phyloP scores from a whole-genome alignment of 2,888 invertebrate genomes.

The Nomada fucata region DNA sequence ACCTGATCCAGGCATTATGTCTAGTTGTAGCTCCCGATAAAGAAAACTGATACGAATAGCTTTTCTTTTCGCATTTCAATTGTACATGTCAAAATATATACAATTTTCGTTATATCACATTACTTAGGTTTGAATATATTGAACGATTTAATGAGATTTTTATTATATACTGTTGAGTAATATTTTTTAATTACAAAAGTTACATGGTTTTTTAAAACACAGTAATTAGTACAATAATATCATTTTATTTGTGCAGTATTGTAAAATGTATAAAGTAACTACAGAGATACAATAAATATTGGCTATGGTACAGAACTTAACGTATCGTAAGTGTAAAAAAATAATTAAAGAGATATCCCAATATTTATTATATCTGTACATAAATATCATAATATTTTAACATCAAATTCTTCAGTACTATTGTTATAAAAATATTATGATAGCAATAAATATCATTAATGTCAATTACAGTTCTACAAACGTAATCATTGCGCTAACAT shows the following conservation, averaged over 20 bases:
- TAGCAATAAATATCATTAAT: constrained; percentile 50
- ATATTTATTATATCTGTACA: constrained; percentile 59
- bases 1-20: constrained; percentile 88
- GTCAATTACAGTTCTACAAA: constrained; percentile 34
- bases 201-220: constrained; percentile 28
- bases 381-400: constrained; percentile 38
- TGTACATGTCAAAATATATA: constrained; percentile 39
- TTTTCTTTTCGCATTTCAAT: constrained; percentile 20
- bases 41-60: constrained; percentile 68
- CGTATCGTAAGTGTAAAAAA: constrained; percentile 35
- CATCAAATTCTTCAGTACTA: constrained; percentile 9
- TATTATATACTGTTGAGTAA: constrained; percentile 19
- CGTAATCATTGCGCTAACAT: constrained; percentile 14
- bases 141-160: constrained; percentile 18
- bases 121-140: constrained; percentile 13
- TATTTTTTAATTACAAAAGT: constrained; percentile 34
- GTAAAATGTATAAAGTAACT: constrained; percentile 40
- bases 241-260: constrained; percentile 53
- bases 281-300: constrained; percentile 55
- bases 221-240: constrained; percentile 34
- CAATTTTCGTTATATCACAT: constrained; percentile 3
- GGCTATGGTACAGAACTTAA: constrained; percentile 38
- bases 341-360: constrained; percentile 32
- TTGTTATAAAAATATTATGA: constrained; percentile 37
- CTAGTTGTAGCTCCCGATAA: constrained; percentile 88